Conservation (phyloP, 2,113 vertebrate species). For the Petrocephalus zakoni region DNA sequence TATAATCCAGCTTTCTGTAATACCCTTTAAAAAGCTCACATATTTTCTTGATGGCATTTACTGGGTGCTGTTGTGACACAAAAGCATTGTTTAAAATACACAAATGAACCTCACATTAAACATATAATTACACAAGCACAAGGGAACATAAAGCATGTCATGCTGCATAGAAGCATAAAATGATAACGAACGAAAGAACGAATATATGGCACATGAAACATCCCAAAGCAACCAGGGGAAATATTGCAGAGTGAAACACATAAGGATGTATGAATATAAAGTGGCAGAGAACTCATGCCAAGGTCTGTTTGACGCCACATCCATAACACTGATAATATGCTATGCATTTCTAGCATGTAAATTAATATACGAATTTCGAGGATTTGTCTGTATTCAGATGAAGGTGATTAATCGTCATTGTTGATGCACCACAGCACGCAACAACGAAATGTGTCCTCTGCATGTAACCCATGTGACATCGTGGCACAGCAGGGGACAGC, state of each 20-base stretch:
- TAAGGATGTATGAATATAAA: neutral
- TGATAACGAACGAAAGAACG: neutral
- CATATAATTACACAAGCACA: neutral
- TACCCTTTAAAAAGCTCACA: neutral
- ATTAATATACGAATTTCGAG: too few relatives aligned
- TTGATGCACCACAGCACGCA: too few relatives aligned
- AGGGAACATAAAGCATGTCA: neutral
- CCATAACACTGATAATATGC: too few relatives aligned
- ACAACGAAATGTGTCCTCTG: too few relatives aligned
- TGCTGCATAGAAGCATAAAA: neutral
- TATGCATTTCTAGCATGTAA: too few relatives aligned
- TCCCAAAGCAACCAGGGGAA: neutral
- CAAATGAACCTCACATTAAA: neutral
- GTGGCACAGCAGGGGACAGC: too few relatives aligned
- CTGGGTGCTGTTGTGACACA: neutral
- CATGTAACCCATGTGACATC: too few relatives aligned
- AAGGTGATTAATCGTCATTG: too few relatives aligned
- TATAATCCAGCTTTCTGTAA: neutral
- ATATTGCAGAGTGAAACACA: neutral
- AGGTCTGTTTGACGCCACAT: too few relatives aligned
- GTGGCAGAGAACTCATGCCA: too few relatives aligned
- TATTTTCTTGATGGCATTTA: neutral
- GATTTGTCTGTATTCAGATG: too few relatives aligned
- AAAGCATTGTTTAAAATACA: neutral
- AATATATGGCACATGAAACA: neutral